Evolutionary conservation across 2,797 vertebrate species (phyloP), one percentile per base, ranked within the genome.

Genomic region (Chiloscyllium punctatum): DNA sequence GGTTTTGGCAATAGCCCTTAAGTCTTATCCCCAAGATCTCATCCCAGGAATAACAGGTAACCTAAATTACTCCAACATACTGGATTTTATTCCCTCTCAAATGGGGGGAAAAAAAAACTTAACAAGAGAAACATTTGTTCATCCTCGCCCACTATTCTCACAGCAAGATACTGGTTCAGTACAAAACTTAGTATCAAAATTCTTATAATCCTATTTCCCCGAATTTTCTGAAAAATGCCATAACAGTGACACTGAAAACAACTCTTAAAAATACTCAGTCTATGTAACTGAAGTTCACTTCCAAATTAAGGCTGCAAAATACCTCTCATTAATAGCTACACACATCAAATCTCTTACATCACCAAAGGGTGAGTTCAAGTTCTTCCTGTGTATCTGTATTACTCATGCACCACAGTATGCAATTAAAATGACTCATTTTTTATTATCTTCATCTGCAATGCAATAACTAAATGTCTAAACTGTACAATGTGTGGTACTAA

Each of bases 91-190:
- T 37, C n/a, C 66, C 33, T 92, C 37, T 9, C 90, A 68, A n/a
- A 23, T 92, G 87, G 86, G n/a, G n/a, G n/a, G n/a, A n/a, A n/a
- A n/a, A n/a, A n/a, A n/a, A n/a, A n/a, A n/a, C n/a, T n/a, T n/a
- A n/a, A n/a, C n/a, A n/a, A n/a, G n/a, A n/a, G n/a, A n/a, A 92
- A 42, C 25, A 69, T 92, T 92, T 92, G 90, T 62, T 92, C 42
- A 92, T 42, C 37, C 62, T 9, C 42, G 62, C 33, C n/a, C 21
- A 18, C 5, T 7, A 4, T 2, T 21, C 90, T 23, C n/a, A 42
- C 62, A 68, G 18, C 16, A 57, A 57, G 33, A 68, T n/a, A 23
- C 0, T 21, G 90, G 21, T 92, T 69, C 21, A 37, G n/a, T 42
- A 62, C 13, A 92, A 92, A 69, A 21, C n/a, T 66, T 62, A 62